Base-by-base conservation (phyloP, 2,888 invertebrate genomes). In the Sarcophaga variegata region DNA sequence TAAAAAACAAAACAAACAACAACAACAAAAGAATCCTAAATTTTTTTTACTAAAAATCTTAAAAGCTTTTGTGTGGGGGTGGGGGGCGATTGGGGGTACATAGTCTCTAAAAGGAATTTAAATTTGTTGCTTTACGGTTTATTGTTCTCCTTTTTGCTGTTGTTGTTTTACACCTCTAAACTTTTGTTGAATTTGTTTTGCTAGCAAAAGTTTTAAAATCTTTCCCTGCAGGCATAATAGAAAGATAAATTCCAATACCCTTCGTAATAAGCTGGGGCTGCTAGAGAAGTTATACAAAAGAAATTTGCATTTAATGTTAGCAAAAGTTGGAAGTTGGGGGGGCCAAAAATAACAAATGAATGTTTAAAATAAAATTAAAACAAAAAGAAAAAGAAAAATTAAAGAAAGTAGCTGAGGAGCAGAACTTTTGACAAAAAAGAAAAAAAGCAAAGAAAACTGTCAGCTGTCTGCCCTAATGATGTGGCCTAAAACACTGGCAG, bases 161-260 rank as follows among this genome's bases (percentile, higher is more conserved):
- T 37, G 37, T 76, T 62, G 81, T 75, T 78, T 81, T 81, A 79
- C 84, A 87, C 87, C 87, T 87, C 78, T 84, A 81, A 87, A 84
- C 87, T 84, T 87, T 81, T 87, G 84, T 76, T 84, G 66, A 87
- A 84, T 87, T 81, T 84, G 62, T 83, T 37, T n/a, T 20, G 3
- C 49, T 22, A 37, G 10, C 62, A 72, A 72, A 83, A 83, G 67
- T 78, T 83, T 83, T 62, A 17, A 14, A 54, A 54, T 54, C 54
- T 54, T 54, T 54, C 37, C 37, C 37, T 54, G 17, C 12, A 54
- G 54, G 54, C 54, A 54, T 54, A 17, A 54, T 54, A 17, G 17
- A 54, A 54, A 54, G 4, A 54, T 54, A 14, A 54, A 54, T 54
- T 54, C 17, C 17, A 17, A 54, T 54, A 14, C 5, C 17, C 54